A percentile compares a stretch with the other conserved stretches of the same genome.
phyloP scores from a whole-genome alignment of 2,113 vertebrate species.

The Clarias magur region DNA sequence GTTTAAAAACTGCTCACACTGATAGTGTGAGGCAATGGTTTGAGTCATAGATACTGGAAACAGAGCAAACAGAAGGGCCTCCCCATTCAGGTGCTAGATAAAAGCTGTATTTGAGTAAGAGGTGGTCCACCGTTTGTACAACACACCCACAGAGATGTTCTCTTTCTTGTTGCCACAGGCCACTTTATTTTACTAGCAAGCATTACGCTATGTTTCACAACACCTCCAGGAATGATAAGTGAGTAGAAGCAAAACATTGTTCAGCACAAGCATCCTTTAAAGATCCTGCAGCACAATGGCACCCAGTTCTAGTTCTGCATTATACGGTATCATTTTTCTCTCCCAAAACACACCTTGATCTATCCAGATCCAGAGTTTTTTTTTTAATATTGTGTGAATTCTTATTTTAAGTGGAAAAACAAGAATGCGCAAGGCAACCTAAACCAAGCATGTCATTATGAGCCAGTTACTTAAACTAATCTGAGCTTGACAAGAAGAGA shows the following conservation, averaged over 20 bases:
- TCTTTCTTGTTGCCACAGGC: not conserved
- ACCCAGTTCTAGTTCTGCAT: not conserved
- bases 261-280: not conserved
- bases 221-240: not conserved
- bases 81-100: not conserved
- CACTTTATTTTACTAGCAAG: slow-evolving; percentile 12
- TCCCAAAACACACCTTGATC: not conserved
- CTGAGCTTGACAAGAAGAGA: not conserved
- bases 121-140: slow-evolving; percentile 20
- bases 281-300: not conserved
- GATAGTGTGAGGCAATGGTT: not conserved
- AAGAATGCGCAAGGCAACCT: not conserved
- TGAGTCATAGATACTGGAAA: not conserved
- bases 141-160: not conserved
- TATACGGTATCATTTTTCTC: not conserved
- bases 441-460: not conserved
- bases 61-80: not conserved
- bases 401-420: not conserved
- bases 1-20: not conserved
- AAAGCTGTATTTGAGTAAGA: slow-evolving; percentile 12
- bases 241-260: not conserved
- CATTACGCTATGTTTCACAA: slow-evolving; percentile 15
- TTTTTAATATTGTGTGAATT: not conserved
- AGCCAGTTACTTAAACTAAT: not conserved
- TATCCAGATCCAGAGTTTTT: not conserved